Evolutionary conservation across 1,140 invertebrate species (phyloP), one percentile per base, ranked within the genome.

Genomic region (Papilio glaucus): DNA sequence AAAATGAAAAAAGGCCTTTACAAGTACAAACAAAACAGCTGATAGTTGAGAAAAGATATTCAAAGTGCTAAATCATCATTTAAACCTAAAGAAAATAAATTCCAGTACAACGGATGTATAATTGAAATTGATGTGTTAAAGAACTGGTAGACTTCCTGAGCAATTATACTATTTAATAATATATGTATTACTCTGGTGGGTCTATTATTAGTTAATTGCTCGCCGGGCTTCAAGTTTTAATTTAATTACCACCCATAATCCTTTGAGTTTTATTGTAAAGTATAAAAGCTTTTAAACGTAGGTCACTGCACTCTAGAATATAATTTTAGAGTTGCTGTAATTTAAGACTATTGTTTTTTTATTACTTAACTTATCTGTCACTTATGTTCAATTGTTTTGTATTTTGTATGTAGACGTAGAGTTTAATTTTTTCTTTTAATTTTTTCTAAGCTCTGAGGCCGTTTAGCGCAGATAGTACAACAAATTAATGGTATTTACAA

Each of bases 151-250:
- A 26, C 10, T 24, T 57, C 21, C 21, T 26, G 10, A 24, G 49
- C 21, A 57, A 57, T 57, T 57, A 57, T 57, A 57, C 21, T 26
- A 57, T 57, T 26, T 57, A 57, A 57, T 57, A 26, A 26, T 57
- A 33, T 33, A n/a, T n/a, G n/a, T n/a, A n/a, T n/a, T n/a, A 5
- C 49, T 57, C 21, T 26, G 21, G 49, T 57, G 21, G 24, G 49
- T 4, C 21, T 57, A 57, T 57, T 49, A 49, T 49, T 57, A 53
- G 21, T 21, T 53, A 24, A 57, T 57, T 12, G 21, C 21, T 4
- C 1, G 21, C 49, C 18, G 49, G 49, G 24, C 21, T 9, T 57
- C 21, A 57, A 57, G 21, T 24, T 57, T 57, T 57, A 57, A 57
- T 57, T 57, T 57, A 57, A 57, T 57, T 57, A 57, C 21, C 21